Percentiles rank a stretch among this genome's conserved stretches.
Conservation (phyloP, 1,140 invertebrate species). For the Antheraea mylitta region DNA sequence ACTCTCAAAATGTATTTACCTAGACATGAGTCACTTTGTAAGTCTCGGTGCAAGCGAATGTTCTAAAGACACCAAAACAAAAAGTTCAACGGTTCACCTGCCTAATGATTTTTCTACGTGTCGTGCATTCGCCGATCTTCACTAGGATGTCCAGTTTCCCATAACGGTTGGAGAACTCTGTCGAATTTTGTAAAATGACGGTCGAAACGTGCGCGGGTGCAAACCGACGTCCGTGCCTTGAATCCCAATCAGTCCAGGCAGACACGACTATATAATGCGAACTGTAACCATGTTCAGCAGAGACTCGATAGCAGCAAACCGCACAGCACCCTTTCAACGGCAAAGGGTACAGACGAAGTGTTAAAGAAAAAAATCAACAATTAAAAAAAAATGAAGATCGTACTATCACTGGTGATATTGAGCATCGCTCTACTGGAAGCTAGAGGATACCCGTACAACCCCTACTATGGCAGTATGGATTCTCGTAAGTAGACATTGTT, state of each 20-base stretch:
- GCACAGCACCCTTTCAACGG: slow-evolving; percentile 43
- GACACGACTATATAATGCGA: slow-evolving; percentile 62
- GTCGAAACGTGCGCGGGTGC: slow-evolving; percentile 41
- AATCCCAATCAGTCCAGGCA: slow-evolving; percentile 59
- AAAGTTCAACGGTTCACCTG: slow-evolving; percentile 42
- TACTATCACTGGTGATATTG: slow-evolving; percentile 36
- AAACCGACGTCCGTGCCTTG: slow-evolving; percentile 41
- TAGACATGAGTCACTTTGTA: slow-evolving; percentile 21
- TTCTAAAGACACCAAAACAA: slow-evolving; percentile 35
- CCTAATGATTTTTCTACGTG: slow-evolving; percentile 38
- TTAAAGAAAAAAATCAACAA: slow-evolving; percentile 11
- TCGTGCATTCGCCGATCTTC: slow-evolving; percentile 32
- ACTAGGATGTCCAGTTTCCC: slow-evolving; percentile 55
- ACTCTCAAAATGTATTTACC: neutral
- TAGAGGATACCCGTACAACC: slow-evolving; percentile 50
- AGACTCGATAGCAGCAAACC: slow-evolving; percentile 41
- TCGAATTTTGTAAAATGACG: slow-evolving; percentile 58
- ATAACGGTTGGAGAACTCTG: slow-evolving; percentile 61
- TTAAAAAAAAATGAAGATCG: slow-evolving; percentile 37
- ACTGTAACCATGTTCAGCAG: slow-evolving; percentile 37
- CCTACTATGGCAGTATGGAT: slow-evolving; percentile 62
- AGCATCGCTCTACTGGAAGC: slow-evolving; percentile 47
- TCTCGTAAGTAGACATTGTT: slow-evolving; percentile 46
- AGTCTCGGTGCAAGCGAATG: slow-evolving; percentile 15
- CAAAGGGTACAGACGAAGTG: slow-evolving; percentile 36